Evolutionary conservation across 2,113 vertebrate species (phyloP), one percentile per base, ranked within the genome.

Genomic region (Ctenomys sociabilis): DNA sequence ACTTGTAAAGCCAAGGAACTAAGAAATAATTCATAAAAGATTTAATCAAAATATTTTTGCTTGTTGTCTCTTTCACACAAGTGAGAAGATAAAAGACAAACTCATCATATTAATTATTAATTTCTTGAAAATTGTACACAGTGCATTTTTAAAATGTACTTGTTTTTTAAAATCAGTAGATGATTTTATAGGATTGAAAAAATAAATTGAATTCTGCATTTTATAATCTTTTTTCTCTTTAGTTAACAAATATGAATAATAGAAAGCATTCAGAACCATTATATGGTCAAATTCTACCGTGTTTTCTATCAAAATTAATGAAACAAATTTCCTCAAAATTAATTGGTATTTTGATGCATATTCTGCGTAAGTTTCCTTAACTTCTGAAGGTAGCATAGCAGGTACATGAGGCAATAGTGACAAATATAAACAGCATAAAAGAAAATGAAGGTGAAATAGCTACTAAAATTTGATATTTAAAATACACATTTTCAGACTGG

Each of bases 231-330:
- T 83, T 54, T 49, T n/a, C 78, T 57, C 54, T 59, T 26, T 37
- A 14, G 17, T 37, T n/a, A 17, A 80, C 9, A 49, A 22, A 26
- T 28, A 37, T 43, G 16, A 49, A 14, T 4, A 57, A 21, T 63
- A 40, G 40, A 91, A 73, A 84, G 86, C 26, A 9, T 13, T 85
- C 45, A 32, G 35, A 75, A 80, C 37, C 35, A 26, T 13, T 24
- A 59, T 3, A 6, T 45, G 45, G 35, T 32, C 82, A 83, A 24
- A 83, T 37, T 45, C 37, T 3, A 28, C 5, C 45, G 54, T 37
- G 0, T 0, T 7, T 77, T 32, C 5, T 61, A 95, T 68, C 28
- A 73, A 37, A 85, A 95, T 52, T 73, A 83, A 30, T 7, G 0
- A 0, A 32, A 43, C 28, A 19, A 9, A 0, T 0, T 28, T 81